Evolutionary conservation across 2,888 invertebrate species (phyloP).

Genomic region (Chamaedrilus cognettii): DNA sequence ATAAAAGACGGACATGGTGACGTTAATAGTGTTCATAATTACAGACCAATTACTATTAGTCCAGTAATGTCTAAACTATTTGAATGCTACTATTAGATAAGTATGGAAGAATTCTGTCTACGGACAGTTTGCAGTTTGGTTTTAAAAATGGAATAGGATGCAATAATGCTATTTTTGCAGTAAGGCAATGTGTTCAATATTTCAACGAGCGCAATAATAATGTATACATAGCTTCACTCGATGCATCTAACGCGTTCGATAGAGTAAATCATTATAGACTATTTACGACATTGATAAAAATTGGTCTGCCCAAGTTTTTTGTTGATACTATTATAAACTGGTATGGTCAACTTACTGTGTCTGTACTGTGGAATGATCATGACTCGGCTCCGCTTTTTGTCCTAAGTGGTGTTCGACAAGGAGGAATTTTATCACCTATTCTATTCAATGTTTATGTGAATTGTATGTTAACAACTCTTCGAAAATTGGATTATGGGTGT

Average conservation of each 20-base stretch:
- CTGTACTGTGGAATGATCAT: not conserved
- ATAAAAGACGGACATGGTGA: too few relatives aligned
- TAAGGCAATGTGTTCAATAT: not conserved
- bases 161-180: not conserved
- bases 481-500: not conserved
- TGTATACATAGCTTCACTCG: not conserved
- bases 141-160: not conserved
- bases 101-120: not conserved
- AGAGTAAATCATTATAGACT: not conserved
- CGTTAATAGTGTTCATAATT: too few relatives aligned
- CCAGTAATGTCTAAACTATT: not conserved
- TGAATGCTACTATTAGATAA: not conserved
- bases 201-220: not conserved
- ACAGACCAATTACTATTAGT: too few relatives aligned
- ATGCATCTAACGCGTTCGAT: not conserved
- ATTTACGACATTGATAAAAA: not conserved
- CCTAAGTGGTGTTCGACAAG: not conserved
- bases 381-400: not conserved
- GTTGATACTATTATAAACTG: not conserved
- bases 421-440: not conserved
- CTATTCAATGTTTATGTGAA: not conserved
- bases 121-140: not conserved
- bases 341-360: not conserved
- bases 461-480: not conserved
- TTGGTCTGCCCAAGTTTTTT: not conserved